These are phyloP conservation scores for Hypotaenidia philippensis DNA, from an alignment of 2,797 vertebrate genomes.

Conservation along the genomic window DNA sequence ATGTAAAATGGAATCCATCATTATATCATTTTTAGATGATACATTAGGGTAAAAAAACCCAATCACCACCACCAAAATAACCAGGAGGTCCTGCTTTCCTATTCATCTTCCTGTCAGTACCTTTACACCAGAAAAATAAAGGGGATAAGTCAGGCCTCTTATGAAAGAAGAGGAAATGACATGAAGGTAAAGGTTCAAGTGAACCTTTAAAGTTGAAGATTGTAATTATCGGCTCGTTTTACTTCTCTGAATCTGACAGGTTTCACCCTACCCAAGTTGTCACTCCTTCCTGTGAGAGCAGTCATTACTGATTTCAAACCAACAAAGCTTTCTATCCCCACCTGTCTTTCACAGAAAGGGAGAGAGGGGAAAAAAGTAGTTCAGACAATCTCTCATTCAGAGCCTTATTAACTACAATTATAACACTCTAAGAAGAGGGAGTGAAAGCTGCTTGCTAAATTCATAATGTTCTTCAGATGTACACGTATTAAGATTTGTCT, in stretches of 20 bases:
- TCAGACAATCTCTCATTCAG: neutral
- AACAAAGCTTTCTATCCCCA: neutral
- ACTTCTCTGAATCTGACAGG: neutral
- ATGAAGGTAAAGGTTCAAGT: neutral
- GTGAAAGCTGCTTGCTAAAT: slow-evolving; percentile 11
- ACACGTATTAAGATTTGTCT: neutral
- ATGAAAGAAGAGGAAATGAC: neutral
- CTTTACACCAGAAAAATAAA: neutral
- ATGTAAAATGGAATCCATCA: neutral
- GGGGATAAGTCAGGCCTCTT: neutral
- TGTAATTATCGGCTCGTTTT: neutral
- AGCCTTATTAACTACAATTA: slow-evolving; percentile 11
- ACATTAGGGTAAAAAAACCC: neutral
- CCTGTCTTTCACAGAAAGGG: neutral
- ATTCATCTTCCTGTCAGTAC: neutral
- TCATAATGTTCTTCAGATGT: slow-evolving; percentile 12
- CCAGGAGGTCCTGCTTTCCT: neutral
- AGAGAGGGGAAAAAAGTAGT: neutral
- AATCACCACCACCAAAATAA: neutral
- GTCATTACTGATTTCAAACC: neutral
- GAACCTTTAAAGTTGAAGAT: neutral
- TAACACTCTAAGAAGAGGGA: neutral
- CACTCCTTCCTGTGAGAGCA: neutral
- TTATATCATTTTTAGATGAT: neutral
- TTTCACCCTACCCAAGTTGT: neutral